Conservation (phyloP, 2,888 invertebrate genomes). For the Callimorpha dominula region DNA sequence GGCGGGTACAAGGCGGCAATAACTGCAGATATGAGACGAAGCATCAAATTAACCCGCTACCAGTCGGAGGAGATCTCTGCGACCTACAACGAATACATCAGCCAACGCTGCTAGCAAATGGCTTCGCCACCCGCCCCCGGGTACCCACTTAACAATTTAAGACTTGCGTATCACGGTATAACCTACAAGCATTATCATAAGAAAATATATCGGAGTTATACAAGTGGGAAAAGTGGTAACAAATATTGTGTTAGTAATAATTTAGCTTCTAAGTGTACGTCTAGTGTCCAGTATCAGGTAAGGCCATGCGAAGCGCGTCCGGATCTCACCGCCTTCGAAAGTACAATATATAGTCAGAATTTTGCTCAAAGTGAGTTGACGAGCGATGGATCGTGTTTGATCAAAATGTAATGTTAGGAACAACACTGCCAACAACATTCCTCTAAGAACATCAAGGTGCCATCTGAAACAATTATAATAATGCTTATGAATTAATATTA, state of each 20-base stretch:
- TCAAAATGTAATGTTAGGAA: conserved; percentile 56
- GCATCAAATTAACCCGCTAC: conserved; percentile 97
- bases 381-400: conserved; percentile 45
- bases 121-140: conserved; percentile 72
- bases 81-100: conserved; percentile 94
- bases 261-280: conserved; percentile 76
- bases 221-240: conserved; percentile 53
- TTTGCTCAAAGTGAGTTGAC: conserved; percentile 75
- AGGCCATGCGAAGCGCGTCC: conserved; percentile 42
- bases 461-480: conserved; percentile 63
- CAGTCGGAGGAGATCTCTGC: conserved; percentile 98
- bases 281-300: conserved; percentile 62
- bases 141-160: conserved; percentile 40
- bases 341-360: conserved; percentile 62
- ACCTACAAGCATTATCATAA: conserved; percentile 46
- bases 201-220: conserved; percentile 41
- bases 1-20: conserved; percentile 98
- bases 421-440: conserved; percentile 82
- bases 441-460: conserved; percentile 64
- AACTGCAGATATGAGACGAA: conserved; percentile 94
- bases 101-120: conserved; percentile 92
- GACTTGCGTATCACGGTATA: conserved; percentile 49
- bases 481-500: conserved; percentile 58
- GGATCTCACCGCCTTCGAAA: conserved; percentile 41
- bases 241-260: conserved; percentile 66